Conservation (phyloP, 2,113 vertebrate genomes). For the Lethenteron reissneri region DNA sequence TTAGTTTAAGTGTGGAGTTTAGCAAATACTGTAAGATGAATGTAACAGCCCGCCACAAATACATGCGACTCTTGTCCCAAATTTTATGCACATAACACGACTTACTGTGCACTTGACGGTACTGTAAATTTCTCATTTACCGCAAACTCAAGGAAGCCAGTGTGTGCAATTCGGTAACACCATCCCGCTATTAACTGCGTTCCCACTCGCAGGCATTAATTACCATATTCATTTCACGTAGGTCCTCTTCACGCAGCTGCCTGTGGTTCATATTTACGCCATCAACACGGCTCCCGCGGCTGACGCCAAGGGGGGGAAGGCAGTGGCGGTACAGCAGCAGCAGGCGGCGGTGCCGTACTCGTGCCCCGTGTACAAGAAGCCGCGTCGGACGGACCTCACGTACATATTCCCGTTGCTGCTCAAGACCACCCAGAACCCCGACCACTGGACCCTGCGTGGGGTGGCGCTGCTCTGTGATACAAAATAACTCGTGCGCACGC, state of each 20-base stretch:
- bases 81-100: too few species aligned
- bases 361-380: constrained; percentile 50
- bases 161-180: too few species aligned
- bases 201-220: too few species aligned
- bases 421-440: constrained; percentile 24
- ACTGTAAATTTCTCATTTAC: too few species aligned
- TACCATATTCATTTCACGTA: constrained; percentile 13
- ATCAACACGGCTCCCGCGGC: constrained; percentile 19
- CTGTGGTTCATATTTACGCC: constrained; percentile 45
- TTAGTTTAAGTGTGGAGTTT: too few species aligned
- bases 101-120: too few species aligned
- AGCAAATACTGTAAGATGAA: too few species aligned
- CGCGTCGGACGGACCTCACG: constrained; percentile 36
- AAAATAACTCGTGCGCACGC: constrained; percentile 18
- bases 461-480: constrained; percentile 40
- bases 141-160: too few species aligned
- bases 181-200: too few species aligned
- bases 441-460: constrained; percentile 42
- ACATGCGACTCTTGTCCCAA: too few species aligned
- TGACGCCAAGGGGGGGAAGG: constrained; percentile 15
- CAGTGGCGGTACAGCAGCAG: constrained; percentile 3
- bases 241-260: constrained; percentile 44
- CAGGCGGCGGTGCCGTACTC: constrained; percentile 20
- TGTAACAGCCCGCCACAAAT: too few species aligned
- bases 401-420: constrained; percentile 36